These are phyloP conservation scores for Rotaria sp. DNA, from an alignment of 2,888 invertebrate genomes.

Conservation along the genomic window DNA sequence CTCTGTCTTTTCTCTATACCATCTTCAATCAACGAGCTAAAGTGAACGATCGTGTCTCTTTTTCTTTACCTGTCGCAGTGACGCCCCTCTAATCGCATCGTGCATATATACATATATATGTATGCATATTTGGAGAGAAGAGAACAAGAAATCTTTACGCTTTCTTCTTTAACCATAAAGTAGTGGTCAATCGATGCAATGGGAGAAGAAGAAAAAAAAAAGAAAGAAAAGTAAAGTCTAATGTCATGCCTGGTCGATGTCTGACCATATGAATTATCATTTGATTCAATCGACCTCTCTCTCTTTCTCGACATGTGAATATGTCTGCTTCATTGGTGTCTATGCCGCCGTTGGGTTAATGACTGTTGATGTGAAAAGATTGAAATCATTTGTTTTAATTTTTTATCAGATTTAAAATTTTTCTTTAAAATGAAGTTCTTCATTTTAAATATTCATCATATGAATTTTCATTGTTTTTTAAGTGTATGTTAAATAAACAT, in stretches of 20 bases:
- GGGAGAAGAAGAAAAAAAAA: neutral
- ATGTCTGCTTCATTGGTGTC: constrained; percentile 8
- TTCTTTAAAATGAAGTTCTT: neutral
- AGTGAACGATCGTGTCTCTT: neutral
- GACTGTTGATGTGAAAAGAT: constrained; percentile 8
- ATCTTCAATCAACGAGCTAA: constrained; percentile 24
- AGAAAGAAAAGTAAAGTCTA: neutral
- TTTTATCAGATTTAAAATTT: neutral
- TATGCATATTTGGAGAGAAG: neutral
- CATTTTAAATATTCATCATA: no score
- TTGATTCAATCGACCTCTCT: constrained; percentile 25
- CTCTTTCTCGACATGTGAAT: neutral
- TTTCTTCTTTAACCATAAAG: neutral
- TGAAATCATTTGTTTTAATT: neutral
- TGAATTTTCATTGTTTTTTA: no score
- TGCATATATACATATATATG: neutral
- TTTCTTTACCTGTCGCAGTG: constrained; percentile 17
- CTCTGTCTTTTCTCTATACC: constrained; percentile 28
- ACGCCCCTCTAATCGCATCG: constrained; percentile 18
- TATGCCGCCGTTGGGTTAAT: neutral
- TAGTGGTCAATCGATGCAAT: neutral
- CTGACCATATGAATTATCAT: constrained; percentile 23
- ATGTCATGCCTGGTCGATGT: constrained; percentile 22
- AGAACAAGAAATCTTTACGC: constrained; percentile 10
- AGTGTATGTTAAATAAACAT: neutral